Conservation (phyloP, 2,797 vertebrate species). For the Darevskia mixta region DNA sequence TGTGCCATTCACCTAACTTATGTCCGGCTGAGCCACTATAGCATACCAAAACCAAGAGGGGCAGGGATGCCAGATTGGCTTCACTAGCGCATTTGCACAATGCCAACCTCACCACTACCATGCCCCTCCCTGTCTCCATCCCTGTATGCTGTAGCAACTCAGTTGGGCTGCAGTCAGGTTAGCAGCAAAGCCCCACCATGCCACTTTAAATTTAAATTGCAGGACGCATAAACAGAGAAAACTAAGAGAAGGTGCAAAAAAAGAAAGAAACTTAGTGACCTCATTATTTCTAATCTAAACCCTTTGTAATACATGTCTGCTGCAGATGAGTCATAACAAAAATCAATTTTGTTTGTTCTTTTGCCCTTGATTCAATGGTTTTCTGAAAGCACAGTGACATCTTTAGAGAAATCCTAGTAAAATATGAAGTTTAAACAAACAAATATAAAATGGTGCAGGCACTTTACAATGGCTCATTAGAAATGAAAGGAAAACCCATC, state of each 20-base stretch:
- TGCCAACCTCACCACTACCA: no score
- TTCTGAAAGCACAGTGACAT: slow-evolving; percentile 17
- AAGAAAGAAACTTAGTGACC: neutral
- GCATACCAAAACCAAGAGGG: no score
- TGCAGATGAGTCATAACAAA: slow-evolving; percentile 39
- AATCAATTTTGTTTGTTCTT: slow-evolving; percentile 54
- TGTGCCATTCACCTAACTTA: no score
- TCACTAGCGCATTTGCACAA: no score
- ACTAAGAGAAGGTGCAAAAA: slow-evolving; percentile 4
- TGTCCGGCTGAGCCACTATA: no score
- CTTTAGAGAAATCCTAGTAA: slow-evolving; percentile 45
- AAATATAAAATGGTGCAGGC: slow-evolving; percentile 51
- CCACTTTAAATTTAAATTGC: slow-evolving; percentile 1
- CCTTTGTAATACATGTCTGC: slow-evolving; percentile 32
- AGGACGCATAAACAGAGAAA: neutral
- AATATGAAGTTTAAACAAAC: slow-evolving; percentile 64
- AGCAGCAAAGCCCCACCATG: no score
- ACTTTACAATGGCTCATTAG: slow-evolving; percentile 61
- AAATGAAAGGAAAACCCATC: slow-evolving; percentile 64
- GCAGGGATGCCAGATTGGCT: no score
- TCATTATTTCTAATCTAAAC: slow-evolving; percentile 59
- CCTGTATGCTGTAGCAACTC: no score
- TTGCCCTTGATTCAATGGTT: slow-evolving; percentile 54
- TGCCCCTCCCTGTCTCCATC: no score
- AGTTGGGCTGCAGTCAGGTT: no score